Conservation (phyloP, 2,888 invertebrate species). For the Cartodere bifasciata region DNA sequence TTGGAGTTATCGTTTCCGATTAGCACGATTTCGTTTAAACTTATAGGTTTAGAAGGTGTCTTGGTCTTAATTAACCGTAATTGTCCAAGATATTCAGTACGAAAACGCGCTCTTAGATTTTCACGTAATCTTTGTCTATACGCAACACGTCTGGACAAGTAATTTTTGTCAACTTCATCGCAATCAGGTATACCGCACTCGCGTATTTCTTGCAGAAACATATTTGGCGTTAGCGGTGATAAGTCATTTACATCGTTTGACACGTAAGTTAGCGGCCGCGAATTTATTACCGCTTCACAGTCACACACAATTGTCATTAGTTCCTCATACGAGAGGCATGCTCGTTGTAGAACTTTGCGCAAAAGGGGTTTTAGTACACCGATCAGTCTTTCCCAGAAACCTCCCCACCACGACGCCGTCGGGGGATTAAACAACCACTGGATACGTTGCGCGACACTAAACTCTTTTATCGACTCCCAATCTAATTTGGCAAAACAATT, state of each 20-base stretch:
- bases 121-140: constrained; percentile 17
- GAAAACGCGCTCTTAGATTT: constrained; percentile 15
- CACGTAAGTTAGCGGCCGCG: constrained; percentile 18
- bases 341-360: constrained; percentile 24
- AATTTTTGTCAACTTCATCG: constrained; percentile 13
- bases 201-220: constrained; percentile 19
- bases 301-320: constrained; percentile 19
- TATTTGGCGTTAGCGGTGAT: constrained; percentile 16
- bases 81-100: constrained; percentile 17
- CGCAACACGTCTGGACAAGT: constrained; percentile 12
- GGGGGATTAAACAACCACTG: constrained; percentile 29
- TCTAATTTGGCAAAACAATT: constrained; percentile 19
- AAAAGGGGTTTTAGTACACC: constrained; percentile 28
- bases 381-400: constrained; percentile 32
- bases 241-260: constrained; percentile 13
- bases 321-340: constrained; percentile 21
- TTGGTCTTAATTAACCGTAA: constrained; percentile 8
- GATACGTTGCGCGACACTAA: constrained; percentile 16
- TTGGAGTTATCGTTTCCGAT: constrained; percentile 14
- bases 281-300: constrained; percentile 26
- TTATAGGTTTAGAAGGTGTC: constrained; percentile 6
- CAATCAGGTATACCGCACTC: constrained; percentile 16
- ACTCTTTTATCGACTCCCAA: constrained; percentile 17
- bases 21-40: constrained; percentile 13
- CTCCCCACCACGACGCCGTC: constrained; percentile 33